Evolutionary conservation across 2,888 invertebrate species (phyloP), one percentile per base, ranked within the genome.

Genomic region (Eristalis pertinax): DNA sequence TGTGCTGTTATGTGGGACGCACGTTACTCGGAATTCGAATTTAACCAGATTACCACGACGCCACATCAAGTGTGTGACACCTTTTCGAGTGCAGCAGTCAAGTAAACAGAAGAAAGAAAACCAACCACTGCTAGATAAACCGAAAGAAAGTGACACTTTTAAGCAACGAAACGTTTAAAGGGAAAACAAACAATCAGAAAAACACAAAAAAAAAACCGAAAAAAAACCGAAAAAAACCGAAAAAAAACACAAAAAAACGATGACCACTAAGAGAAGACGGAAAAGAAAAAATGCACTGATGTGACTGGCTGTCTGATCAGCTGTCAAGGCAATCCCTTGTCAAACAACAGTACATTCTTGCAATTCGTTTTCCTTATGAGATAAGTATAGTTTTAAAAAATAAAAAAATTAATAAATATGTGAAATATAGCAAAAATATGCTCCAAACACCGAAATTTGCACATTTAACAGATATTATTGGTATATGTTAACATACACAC

Each of bases 381-480:
- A 50, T 8, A 19, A 50, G 19, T 19, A 50, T 32, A 32, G 32
- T 32, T n/a, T 50, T 50, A 50, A 50, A 19, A 50, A 50, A 26
- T 19, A 50, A 50, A 19, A 50, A 50, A 75, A 68, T 76, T 32
- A 73, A 67, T 32, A 84, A 67, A 80, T 72, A 64, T 80, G 63
- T 79, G 38, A 80, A 74, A 87, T 80, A 84, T 80, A 73, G 79
- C 84, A 58, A 87, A 56, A 86, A 76, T 84, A 89, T 89, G 90
- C 90, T 89, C 90, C 90, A 90, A 89, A 89, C 90, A 90, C 90
- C 90, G 90, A 90, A 90, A 90, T 90, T 89, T 80, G 79, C 84
- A 87, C 79, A 87, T 87, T 70, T 60, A 84, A 75, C 64, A 68
- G 72, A 70, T 63, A 70, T 56, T 74, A 35, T 24, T 72, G 60